phyloP scores from a whole-genome alignment of 1,140 invertebrate genomes.

The Aphelenchoides avenae region DNA sequence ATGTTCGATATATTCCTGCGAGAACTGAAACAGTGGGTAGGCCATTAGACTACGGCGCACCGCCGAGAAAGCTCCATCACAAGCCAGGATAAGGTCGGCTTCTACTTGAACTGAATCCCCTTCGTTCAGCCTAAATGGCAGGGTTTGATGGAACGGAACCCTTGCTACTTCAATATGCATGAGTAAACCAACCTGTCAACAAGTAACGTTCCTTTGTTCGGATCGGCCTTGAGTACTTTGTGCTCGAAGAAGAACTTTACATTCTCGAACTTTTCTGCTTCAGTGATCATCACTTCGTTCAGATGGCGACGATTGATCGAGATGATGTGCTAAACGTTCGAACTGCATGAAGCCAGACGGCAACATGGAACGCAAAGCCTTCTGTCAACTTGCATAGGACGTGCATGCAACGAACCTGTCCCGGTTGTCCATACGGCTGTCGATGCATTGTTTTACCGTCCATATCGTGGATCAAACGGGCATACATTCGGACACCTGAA shows the following conservation, averaged over 20 bases:
- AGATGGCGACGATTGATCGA: constrained; percentile 80
- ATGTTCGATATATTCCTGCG: constrained; percentile 69
- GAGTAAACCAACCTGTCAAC: constrained; percentile 69
- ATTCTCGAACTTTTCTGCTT: constrained; percentile 73
- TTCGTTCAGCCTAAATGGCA: constrained; percentile 15
- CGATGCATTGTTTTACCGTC: constrained; percentile 66
- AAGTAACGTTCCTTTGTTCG: constrained; percentile 70
- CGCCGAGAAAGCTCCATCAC: constrained; percentile 86
- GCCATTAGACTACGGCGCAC: constrained; percentile 75
- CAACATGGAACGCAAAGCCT: constrained; percentile 52
- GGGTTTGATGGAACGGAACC: constrained; percentile 1
- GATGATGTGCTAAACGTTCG: constrained; percentile 75
- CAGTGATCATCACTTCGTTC: constrained; percentile 76
- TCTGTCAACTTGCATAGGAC: not conserved
- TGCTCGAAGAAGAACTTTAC: constrained; percentile 77
- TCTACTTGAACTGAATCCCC: constrained; percentile 17
- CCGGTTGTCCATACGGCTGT: constrained; percentile 52
- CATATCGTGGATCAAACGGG: constrained; percentile 78
- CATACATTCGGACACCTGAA: constrained; percentile 79
- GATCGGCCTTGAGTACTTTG: constrained; percentile 73
- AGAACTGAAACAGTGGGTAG: constrained; percentile 37
- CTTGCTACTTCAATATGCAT: constrained; percentile 13
- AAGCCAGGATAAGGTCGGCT: constrained; percentile 81
- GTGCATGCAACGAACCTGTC: constrained; percentile 34
- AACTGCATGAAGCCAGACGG: not conserved